These are phyloP conservation scores for Tortrix viridana DNA, from an alignment of 2,888 invertebrate species.

Conservation along the genomic window DNA sequence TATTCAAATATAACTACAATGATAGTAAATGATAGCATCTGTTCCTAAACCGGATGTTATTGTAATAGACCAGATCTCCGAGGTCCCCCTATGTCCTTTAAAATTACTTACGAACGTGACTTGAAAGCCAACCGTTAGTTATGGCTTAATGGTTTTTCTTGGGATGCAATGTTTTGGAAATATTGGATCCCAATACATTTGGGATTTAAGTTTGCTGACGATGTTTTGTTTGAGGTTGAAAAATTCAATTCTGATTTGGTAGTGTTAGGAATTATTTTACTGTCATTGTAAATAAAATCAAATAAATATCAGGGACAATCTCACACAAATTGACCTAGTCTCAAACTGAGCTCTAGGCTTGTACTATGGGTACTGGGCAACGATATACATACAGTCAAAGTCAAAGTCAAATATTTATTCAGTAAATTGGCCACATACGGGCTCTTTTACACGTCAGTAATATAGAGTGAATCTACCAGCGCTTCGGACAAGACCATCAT, in stretches of 20 bases:
- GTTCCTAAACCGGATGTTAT: slow-evolving; percentile 54
- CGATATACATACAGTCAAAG: no score
- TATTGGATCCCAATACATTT: slow-evolving; percentile 34
- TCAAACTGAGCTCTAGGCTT: no score
- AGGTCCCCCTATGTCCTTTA: slow-evolving; percentile 55
- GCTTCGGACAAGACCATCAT: no score
- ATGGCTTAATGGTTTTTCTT: slow-evolving; percentile 37
- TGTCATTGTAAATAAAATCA: no score
- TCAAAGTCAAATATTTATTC: no score
- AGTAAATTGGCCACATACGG: no score
- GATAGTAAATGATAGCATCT: slow-evolving; percentile 51
- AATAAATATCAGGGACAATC: no score
- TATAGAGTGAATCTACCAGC: no score
- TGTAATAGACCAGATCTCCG: slow-evolving; percentile 51
- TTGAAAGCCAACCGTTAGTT: slow-evolving; percentile 53
- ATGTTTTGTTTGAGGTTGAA: slow-evolving; percentile 1
- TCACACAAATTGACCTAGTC: no score
- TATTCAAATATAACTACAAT: slow-evolving; percentile 29
- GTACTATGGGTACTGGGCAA: no score
- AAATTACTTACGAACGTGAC: slow-evolving; percentile 73
- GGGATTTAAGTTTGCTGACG: slow-evolving; percentile 24
- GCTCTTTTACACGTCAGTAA: no score
- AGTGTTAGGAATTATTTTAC: no score
- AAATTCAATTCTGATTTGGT: neutral
- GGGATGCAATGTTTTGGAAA: slow-evolving; percentile 36